Percentiles rank a stretch among this genome's conserved stretches.
Conservation (phyloP, 2,113 vertebrate genomes). For the Potamarius usumacintae region DNA sequence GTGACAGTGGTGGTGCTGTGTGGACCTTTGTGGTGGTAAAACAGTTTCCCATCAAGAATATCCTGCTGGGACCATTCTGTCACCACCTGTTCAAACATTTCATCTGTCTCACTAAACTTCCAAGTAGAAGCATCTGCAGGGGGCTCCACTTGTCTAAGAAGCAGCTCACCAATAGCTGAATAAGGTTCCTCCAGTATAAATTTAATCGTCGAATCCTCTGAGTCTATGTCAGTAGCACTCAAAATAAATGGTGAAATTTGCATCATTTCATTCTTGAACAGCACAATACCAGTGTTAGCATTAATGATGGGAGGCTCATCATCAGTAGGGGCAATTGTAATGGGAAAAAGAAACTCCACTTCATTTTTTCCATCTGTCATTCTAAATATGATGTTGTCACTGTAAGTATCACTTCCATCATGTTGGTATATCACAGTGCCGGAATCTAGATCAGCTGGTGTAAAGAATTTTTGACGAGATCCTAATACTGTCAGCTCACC, state of each 20-base stretch:
- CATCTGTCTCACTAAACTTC: slow-evolving; percentile 76
- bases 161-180: slow-evolving; percentile 75
- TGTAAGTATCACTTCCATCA: slow-evolving; percentile 87
- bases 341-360: slow-evolving; percentile 93
- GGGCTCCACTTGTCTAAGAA: slow-evolving; percentile 83
- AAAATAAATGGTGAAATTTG: slow-evolving; percentile 78
- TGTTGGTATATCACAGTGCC: slow-evolving; percentile 88
- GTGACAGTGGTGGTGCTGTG: slow-evolving; percentile 81
- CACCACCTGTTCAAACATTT: slow-evolving; percentile 84
- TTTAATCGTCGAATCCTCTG: slow-evolving; percentile 83
- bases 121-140: slow-evolving; percentile 79
- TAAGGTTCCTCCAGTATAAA: slow-evolving; percentile 81
- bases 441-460: slow-evolving; percentile 79
- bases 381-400: slow-evolving; percentile 90
- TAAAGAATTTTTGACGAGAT: slow-evolving; percentile 79
- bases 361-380: slow-evolving; percentile 86
- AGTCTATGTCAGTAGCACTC: slow-evolving; percentile 92
- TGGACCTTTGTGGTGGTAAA: slow-evolving; percentile 84
- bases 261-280: slow-evolving; percentile 86
- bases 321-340: slow-evolving; percentile 90
- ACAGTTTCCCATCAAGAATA: slow-evolving; percentile 83
- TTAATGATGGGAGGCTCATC: slow-evolving; percentile 91
- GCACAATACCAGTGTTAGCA: slow-evolving; percentile 86
- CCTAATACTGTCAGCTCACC: slow-evolving; percentile 82
- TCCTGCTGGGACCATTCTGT: slow-evolving; percentile 88